These are phyloP conservation scores for Acleris literana DNA, from an alignment of 2,888 invertebrate species.

Conservation along the genomic window DNA sequence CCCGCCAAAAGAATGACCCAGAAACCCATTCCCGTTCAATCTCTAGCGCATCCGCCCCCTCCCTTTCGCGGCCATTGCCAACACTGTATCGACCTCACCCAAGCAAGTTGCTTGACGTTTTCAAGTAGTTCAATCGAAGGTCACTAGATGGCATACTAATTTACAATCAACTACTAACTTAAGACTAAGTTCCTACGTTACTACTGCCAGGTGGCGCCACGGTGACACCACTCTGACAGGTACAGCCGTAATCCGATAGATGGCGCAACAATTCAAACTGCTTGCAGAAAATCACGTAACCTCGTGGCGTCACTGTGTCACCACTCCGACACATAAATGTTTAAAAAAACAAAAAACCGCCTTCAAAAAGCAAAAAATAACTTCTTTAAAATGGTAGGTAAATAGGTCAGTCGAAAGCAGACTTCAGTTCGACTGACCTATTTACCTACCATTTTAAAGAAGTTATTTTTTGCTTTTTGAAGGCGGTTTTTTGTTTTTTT, in stretches of 20 bases:
- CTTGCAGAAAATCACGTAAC: neutral
- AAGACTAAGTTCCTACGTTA: neutral
- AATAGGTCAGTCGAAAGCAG: no score
- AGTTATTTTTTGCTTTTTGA: no score
- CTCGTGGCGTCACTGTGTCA: neutral
- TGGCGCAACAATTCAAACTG: neutral
- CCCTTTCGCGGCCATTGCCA: neutral
- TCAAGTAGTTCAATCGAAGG: neutral
- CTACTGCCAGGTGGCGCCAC: neutral
- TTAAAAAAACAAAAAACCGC: no score
- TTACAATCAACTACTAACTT: neutral
- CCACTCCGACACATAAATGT: neutral
- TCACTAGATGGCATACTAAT: neutral
- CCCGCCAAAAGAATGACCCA: no score
- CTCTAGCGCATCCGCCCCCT: neutral
- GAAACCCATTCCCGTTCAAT: no score
- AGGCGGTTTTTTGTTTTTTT: no score
- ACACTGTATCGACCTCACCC: conserved; percentile 2
- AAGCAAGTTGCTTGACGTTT: neutral
- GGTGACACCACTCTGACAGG: conserved; percentile 1
- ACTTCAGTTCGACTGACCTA: no score
- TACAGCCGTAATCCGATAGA: neutral
- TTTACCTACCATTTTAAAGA: no score
- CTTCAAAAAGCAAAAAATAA: no score
- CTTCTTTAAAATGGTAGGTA: no score